phyloP scores from a whole-genome alignment of 2,888 invertebrate genomes.

The Poecilobothrus nobilitatus region DNA sequence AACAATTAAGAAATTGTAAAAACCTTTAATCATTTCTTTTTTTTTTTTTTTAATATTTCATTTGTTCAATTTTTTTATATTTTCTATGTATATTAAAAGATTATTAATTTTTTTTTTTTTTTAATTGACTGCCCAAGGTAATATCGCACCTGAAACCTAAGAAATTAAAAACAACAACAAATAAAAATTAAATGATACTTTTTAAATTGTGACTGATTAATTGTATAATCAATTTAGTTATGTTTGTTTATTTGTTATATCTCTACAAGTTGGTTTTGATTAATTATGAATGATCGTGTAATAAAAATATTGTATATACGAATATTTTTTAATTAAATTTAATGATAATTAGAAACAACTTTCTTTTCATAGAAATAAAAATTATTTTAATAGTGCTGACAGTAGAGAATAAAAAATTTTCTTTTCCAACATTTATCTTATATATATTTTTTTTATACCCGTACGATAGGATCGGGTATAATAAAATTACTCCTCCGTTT shows the following conservation, averaged over 20 bases:
- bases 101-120: too few species aligned
- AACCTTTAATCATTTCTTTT: too few species aligned
- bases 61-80: too few species aligned
- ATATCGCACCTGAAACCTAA: not conserved
- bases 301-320: not conserved
- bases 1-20: too few species aligned
- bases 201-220: not conserved
- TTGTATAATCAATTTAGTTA: not conserved
- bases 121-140: not conserved
- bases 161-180: too few species aligned
- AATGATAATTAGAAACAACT: not conserved
- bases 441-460: too few species aligned
- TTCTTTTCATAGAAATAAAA: not conserved
- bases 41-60: too few species aligned
- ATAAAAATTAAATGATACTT: not conserved
- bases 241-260: not conserved
- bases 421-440: too few species aligned
- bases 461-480: too few species aligned
- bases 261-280: not conserved
- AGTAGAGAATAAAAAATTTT: not conserved
- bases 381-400: not conserved
- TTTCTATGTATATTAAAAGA: too few species aligned
- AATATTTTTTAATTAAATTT: not conserved
- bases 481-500: too few species aligned
- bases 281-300: not conserved